Evolutionary conservation across 37 sponge, comb jelly and placozoan genomes (phyloP), one percentile per base, ranked within the genome.

Genomic region (Spongilla lacustris): DNA sequence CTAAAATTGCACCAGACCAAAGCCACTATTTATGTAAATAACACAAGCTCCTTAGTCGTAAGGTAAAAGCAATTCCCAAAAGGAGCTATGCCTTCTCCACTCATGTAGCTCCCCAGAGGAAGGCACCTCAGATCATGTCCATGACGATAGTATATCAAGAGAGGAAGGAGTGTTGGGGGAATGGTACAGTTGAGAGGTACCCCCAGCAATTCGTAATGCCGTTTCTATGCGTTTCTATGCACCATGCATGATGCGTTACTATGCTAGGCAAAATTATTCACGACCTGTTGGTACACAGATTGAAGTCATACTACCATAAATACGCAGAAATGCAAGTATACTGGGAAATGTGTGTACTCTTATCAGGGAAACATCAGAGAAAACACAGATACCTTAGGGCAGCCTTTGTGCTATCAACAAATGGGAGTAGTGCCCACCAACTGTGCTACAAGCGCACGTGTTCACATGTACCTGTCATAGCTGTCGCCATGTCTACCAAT

Each of bases 401-500:
- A n/a, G n/a, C n/a, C n/a, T n/a, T n/a, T n/a, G n/a, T 25, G 26
- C 26, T 69, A 29, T 29, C 4, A 28, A 69, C 4, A 25, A 29
- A 25, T 2, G 28, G 71, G n/a, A n/a, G n/a, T n/a, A n/a, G n/a
- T n/a, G 9, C 71, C 4, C 71, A 69, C 71, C 3, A 5, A 9
- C 71, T 29, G 33, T 11, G 34, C 26, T 23, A 38, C n/a, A 29
- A 21, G 2, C 79, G 0, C 36, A n/a, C 19, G 10, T n/a, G n/a
- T n/a, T n/a, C 58, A 32, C 22, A 26, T 34, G 83, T 33, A 90
- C 84, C 88, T 69, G 58, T 96, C 96, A 66, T 90, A 96, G 77
- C 94, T 91, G 67, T 96, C 94, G 9, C 96, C 96, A 79, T 93
- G 82, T 23, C 73, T 68, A 30, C 96, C 96, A 26, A 96, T 90